Evolutionary conservation across 2,113 vertebrate genomes (phyloP), one percentile per base, ranked within the genome.

Genomic region (Tenrec ecaudatus): DNA sequence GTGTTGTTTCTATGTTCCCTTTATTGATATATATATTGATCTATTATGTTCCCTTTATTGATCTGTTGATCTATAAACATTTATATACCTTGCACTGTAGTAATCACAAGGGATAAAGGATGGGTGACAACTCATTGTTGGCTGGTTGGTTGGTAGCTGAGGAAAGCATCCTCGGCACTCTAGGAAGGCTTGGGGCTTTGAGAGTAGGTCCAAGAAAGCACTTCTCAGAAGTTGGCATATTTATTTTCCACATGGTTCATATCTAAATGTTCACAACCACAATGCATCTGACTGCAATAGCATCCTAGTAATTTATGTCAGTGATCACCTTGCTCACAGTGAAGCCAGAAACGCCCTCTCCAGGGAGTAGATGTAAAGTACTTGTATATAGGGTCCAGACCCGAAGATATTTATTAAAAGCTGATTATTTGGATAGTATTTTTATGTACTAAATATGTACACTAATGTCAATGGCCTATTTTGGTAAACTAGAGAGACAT

Each of bases 361-460:
- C 96, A 94, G 98, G 98, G 97, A 98, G 96, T 97, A 96, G 91
- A 97, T 99, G 98, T 99, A 98, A 97, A 99, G 97, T 98, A 98
- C 97, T 98, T 99, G 99, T 99, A 99, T 97, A 99, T 99, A 99
- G 98, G 98, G 98, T 98, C 96, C 97, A 98, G 98, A 99, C 98
- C 97, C 97, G 96, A 98, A 98, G 97, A 97, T 99, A 99, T 99
- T 99, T 99, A 99, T 99, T 99, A 97, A 98, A 98, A 97, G 94
- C 97, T 96, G 97, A 98, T 95, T 97, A 97, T 96, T 97, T 95
- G 96, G 96, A 97, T 98, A 98, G 98, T 98, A 96, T 98, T 98
- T 97, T 98, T 97, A 97, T 97, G 97, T 97, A 95, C 96, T 97
- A 96, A 98, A 95, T 97, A 98, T 93, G 97, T 97, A 97, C 94